phyloP scores from a whole-genome alignment of 2,888 invertebrate genomes.

The Rhopalosiphum nymphaeae region DNA sequence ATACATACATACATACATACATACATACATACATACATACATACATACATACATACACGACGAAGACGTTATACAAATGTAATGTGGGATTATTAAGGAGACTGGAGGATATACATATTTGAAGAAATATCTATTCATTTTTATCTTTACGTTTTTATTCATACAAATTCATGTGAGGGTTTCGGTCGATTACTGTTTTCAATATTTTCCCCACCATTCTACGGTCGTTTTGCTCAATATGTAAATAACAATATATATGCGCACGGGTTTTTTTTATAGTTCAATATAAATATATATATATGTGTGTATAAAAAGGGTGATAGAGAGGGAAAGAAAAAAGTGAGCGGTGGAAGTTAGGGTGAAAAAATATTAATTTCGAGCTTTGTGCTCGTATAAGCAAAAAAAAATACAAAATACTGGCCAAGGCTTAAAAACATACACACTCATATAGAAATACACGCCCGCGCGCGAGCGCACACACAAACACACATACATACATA shows the following conservation, averaged over 20 bases:
- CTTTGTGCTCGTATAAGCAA: slow-evolving; percentile 47
- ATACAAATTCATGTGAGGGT: slow-evolving; percentile 52
- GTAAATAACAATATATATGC: slow-evolving; percentile 41
- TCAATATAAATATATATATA: neutral
- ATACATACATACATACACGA: neutral
- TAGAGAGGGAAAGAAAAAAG: neutral
- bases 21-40: neutral
- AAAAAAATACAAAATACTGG: slow-evolving; percentile 47
- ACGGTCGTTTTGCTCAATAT: slow-evolving; percentile 51
- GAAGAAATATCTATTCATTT: slow-evolving; percentile 59
- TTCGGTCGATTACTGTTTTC: slow-evolving; percentile 61
- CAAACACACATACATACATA: neutral
- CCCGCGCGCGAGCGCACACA: neutral
- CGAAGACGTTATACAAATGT: slow-evolving; percentile 33
- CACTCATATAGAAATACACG: neutral
- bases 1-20: too few relatives aligned
- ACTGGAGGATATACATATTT: slow-evolving; percentile 30
- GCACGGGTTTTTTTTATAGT: neutral
- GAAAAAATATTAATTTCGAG: slow-evolving; percentile 63
- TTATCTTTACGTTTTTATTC: slow-evolving; percentile 59
- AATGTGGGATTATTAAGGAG: slow-evolving; percentile 31
- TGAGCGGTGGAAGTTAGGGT: neutral
- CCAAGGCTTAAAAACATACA: slow-evolving; percentile 36
- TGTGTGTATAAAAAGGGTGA: slow-evolving; percentile 8
- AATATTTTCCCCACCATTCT: slow-evolving; percentile 43